phyloP scores from a whole-genome alignment of 2,113 vertebrate species.

The Prietella phreatophila region DNA sequence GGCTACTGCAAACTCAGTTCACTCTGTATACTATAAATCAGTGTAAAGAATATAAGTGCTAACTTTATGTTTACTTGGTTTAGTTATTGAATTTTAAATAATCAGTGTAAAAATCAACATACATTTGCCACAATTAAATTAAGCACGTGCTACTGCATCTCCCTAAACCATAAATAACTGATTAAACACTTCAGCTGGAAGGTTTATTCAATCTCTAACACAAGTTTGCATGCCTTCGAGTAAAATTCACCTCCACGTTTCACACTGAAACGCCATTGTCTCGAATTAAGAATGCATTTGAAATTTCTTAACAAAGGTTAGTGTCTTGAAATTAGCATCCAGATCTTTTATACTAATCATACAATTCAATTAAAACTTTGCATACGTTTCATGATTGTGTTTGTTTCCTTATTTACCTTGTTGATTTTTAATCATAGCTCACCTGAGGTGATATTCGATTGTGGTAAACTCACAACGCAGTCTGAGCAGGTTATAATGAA shows the following conservation, averaged over 20 bases:
- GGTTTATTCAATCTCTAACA: background rate
- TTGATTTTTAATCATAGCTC: background rate
- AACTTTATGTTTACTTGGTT: background rate
- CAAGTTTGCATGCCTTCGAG: background rate
- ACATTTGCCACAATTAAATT: background rate
- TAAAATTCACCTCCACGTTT: background rate
- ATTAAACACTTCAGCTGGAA: background rate
- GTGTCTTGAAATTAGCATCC: conserved; percentile 1
- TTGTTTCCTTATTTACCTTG: conserved; percentile 21
- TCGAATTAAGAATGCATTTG: background rate
- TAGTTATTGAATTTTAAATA: background rate
- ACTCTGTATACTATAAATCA: background rate
- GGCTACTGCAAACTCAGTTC: background rate
- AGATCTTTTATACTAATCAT: conserved; percentile 20
- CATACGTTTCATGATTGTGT: background rate
- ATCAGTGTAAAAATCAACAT: background rate
- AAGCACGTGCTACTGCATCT: background rate
- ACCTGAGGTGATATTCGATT: background rate
- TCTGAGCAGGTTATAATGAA: conserved; percentile 9
- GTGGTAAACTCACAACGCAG: background rate
- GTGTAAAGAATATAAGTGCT: background rate
- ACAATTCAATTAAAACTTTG: conserved; percentile 20
- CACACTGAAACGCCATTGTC: background rate
- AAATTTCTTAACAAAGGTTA: background rate
- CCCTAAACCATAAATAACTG: background rate